These are phyloP conservation scores for Gobionotothen gibberifrons DNA, from an alignment of 2,797 vertebrate genomes.

Conservation along the genomic window DNA sequence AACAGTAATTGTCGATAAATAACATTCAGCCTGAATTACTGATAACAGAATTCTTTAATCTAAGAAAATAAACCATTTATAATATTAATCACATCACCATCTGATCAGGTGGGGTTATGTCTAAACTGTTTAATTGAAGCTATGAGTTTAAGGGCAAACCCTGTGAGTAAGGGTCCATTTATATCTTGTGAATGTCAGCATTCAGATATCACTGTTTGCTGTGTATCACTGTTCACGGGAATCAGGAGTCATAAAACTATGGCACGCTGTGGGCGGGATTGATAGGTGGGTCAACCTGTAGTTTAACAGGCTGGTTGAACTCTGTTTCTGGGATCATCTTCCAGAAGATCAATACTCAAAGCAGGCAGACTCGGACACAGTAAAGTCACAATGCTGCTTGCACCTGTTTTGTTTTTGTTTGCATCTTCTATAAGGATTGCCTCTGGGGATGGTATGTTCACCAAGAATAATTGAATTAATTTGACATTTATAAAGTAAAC, in stretches of 20 bases:
- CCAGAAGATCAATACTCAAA: not conserved
- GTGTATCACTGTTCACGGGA: slow-evolving; percentile 21
- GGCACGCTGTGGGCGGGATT: slow-evolving; percentile 13
- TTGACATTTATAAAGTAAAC: not conserved
- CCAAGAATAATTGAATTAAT: not conserved
- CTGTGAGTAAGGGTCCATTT: not conserved
- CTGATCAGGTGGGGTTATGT: not conserved
- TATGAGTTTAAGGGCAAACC: not conserved
- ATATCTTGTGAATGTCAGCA: slow-evolving; percentile 9
- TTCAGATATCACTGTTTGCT: slow-evolving; percentile 37
- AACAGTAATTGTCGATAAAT: not conserved
- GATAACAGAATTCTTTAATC: not conserved
- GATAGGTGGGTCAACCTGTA: slow-evolving; percentile 26
- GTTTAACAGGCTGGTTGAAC: slow-evolving; percentile 13
- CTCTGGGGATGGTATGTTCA: slow-evolving; percentile 53
- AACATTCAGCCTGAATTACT: not conserved
- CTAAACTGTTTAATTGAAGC: not conserved
- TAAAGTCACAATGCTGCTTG: slow-evolving; percentile 35
- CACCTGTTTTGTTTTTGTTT: slow-evolving; percentile 42
- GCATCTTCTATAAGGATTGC: slow-evolving; percentile 21
- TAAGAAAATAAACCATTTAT: not conserved
- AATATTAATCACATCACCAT: not conserved
- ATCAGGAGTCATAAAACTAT: slow-evolving; percentile 36
- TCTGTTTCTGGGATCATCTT: slow-evolving; percentile 4
- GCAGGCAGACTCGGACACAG: not conserved